Evolutionary conservation across 2,113 vertebrate species (phyloP).

Genomic region (Pan paniscus): DNA sequence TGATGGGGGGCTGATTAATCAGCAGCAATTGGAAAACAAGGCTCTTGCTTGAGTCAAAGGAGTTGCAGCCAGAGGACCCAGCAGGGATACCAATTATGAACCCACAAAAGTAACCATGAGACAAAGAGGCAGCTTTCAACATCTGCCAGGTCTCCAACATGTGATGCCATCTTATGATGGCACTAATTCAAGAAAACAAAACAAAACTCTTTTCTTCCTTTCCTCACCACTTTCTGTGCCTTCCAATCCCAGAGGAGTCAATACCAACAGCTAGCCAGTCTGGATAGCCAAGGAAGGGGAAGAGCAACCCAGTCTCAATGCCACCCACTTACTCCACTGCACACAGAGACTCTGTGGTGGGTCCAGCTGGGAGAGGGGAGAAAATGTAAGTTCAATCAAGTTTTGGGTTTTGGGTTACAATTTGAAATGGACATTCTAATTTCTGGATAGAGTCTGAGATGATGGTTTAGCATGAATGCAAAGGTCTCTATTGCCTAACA

Average conservation of each 20-base stretch:
- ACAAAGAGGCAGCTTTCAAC: neutral
- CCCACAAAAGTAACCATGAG: neutral
- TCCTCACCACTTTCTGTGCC: neutral
- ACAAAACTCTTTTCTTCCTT: neutral
- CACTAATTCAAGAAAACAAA: neutral
- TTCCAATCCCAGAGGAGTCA: neutral
- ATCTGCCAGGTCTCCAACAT: neutral
- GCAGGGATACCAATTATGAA: conserved; percentile 8
- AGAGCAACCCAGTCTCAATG: accelerated
- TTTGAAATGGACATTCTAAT: neutral
- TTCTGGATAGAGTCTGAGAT: neutral
- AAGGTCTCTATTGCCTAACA: neutral
- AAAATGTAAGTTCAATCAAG: neutral
- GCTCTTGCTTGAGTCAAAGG: neutral
- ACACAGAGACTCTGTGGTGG: neutral
- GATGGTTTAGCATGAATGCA: neutral
- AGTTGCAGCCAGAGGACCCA: neutral
- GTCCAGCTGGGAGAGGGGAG: neutral
- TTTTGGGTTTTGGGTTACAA: neutral
- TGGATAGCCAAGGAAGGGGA: neutral
- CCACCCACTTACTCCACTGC: neutral
- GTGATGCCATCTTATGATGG: neutral
- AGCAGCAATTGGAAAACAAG: neutral
- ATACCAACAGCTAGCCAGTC: neutral
- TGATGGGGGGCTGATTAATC: neutral